Base-by-base conservation (phyloP, 2,888 invertebrate genomes). In the Hypsopygia costalis region DNA sequence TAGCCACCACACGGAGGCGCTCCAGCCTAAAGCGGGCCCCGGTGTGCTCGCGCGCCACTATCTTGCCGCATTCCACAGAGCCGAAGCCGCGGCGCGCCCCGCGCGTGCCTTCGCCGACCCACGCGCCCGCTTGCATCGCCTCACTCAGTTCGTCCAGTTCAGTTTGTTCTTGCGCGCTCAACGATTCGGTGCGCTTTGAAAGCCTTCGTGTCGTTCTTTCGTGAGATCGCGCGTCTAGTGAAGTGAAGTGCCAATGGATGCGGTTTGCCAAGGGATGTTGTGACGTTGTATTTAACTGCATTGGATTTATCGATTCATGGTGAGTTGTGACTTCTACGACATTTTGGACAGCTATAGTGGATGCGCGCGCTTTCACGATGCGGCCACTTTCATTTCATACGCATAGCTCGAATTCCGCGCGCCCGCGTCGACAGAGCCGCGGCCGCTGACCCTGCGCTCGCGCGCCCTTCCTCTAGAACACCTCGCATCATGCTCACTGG, bases 71-170 rank as follows among this genome's bases (percentile, higher is more conserved):
- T 74, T 72, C 76, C 80, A 77, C 73, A 69, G 76, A 75, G 77
- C 80, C 80, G 75, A 71, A 75, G 80, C 79, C 78, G 78, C 78
- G 83, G 82, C 81, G 67, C 68, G 67, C 67, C 69, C 66, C 69
- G 72, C 72, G 88, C 85, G 85, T 85, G 91, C 88, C 90, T 91
- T 87, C 81, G 89, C 66, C 69, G 92, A 92, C 93, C 91, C 93
- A 93, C 92, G 93, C 93, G 93, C 92, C 92, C 92, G 91, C 70
- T 36, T 59, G 91, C 70, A 35, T 59, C 62, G 56, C 67, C 57
- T 47, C 58, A 46, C 59, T 61, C 72, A 58, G 66, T 76, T 81
- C 82, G 82, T 85, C 76, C 81, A 83, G 82, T 85, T n/a, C n/a
- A n/a, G n/a, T n/a, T n/a, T 77, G 80, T 61, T 69, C 69, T 65